Conservation (phyloP, 2,888 invertebrate species). For the Norana najaformis region DNA sequence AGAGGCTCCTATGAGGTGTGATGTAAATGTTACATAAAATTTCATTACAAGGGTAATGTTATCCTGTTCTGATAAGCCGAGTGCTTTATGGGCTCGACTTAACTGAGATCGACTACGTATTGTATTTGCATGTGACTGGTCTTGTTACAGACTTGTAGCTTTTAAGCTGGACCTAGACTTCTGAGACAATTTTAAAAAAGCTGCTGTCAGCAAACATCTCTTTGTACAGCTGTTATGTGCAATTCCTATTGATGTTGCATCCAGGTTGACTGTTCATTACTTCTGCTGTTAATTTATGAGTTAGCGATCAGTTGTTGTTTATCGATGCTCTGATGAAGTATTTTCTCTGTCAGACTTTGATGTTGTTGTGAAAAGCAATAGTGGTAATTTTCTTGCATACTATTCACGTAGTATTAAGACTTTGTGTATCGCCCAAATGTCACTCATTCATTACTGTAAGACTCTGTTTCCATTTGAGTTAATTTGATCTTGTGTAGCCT, state of each 20-base stretch:
- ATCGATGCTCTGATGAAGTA: not conserved
- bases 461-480: no score
- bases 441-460: no score
- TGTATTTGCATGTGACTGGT: not conserved
- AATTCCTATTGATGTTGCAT: no score
- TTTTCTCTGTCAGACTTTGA: not conserved
- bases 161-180: not conserved
- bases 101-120: not conserved
- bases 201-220: constrained; percentile 1
- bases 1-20: not conserved
- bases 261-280: not conserved
- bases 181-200: not conserved
- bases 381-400: not conserved
- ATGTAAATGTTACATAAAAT: no score
- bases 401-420: not conserved
- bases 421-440: not conserved
- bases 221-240: not conserved
- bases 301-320: not conserved
- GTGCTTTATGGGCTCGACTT: not conserved
- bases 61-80: not conserved
- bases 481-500: not conserved
- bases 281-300: not conserved
- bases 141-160: not conserved
- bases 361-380: not conserved
- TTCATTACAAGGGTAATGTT: not conserved